Base-by-base conservation (phyloP, 2,888 invertebrate genomes). In the Aspidiotus rigidus region DNA sequence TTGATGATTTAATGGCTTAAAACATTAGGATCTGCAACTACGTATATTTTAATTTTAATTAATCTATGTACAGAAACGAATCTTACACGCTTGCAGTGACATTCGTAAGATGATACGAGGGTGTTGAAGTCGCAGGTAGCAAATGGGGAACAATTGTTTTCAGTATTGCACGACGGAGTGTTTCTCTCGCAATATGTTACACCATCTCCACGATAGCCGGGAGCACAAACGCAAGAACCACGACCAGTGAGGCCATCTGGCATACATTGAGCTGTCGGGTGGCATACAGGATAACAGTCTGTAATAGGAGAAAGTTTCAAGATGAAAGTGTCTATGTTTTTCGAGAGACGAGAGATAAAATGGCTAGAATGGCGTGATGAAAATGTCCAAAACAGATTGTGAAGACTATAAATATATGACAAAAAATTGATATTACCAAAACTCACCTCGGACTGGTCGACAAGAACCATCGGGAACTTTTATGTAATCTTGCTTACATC, bases 131-230 rank as follows among this genome's bases (percentile, higher is more conserved):
- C 80, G 77, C 95, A 96, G 53, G 84, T 81, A 9, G 93, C 93
- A 75, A 93, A 86, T 1, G 82, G 79, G 73, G 87, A 88, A 78
- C 96, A 96, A 76, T 88, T 88, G 75, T 88, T 86, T 17, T 85
- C 76, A 3, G 86, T 81, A 74, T 90, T 86, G 75, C 92, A 93
- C 9, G 87, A 85, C 2, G 81, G 78, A 0, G 83, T 83, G 71
- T 80, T 78, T 74, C 76, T 82, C 62, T 80, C 80, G 75, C 91
- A 91, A 67, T 83, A 80, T 0, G 80, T 79, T 55, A 86, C 81
- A 0, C 88, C 89, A 72, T 82, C 80, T 0, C 89, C 84, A 63
- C 81, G 78, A 74, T 83, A 83, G 0, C 82, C 83, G 1, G 81
- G 78, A 73, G 87, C 86, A 79, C 85, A 92, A 13, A 86, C 82